phyloP scores from a whole-genome alignment of 23 tunicate genomes.

The Corella eumyota region DNA sequence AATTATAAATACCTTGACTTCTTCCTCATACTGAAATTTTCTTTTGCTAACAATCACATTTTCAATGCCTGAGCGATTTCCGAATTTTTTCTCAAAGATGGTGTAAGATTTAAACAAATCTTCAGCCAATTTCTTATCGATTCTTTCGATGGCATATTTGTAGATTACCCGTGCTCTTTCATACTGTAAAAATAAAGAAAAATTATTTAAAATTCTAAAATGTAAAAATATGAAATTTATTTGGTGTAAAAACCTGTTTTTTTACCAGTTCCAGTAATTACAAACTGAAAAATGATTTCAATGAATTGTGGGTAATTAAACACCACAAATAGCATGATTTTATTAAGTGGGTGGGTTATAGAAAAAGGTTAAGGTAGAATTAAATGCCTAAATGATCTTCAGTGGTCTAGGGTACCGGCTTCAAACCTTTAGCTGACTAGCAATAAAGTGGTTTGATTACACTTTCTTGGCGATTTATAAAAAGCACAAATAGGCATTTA shows the following conservation, averaged over 20 bases:
- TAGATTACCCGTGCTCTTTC: slow-evolving; percentile 91
- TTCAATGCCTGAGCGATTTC: slow-evolving; percentile 88
- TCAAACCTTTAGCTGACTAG: slow-evolving; percentile 98
- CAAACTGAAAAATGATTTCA: too few relatives aligned
- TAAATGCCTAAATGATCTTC: slow-evolving; percentile 89
- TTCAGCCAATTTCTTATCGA: slow-evolving; percentile 65
- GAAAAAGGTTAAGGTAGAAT: background rate
- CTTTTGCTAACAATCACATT: slow-evolving; percentile 91
- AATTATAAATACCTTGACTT: slow-evolving; percentile 62
- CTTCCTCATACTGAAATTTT: slow-evolving; percentile 87
- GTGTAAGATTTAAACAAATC: slow-evolving; percentile 88
- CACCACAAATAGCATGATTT: slow-evolving; percentile 4
- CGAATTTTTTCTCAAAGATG: slow-evolving; percentile 93
- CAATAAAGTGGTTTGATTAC: slow-evolving; percentile 99
- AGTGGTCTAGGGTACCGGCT: slow-evolving; percentile 99
- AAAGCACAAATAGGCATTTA: too few relatives aligned
- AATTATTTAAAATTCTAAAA: background rate
- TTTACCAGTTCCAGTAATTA: too few relatives aligned
- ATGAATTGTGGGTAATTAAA: too few relatives aligned
- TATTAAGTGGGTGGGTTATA: background rate
- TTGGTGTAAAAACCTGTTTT: too few relatives aligned
- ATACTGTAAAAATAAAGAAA: slow-evolving; percentile 33
- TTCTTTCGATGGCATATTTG: slow-evolving; percentile 90
- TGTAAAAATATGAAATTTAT: too few relatives aligned
- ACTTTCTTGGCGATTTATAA: slow-evolving; percentile 79